Base-by-base conservation (phyloP, 2,797 vertebrate species). In the Ptychadena robeensis region DNA sequence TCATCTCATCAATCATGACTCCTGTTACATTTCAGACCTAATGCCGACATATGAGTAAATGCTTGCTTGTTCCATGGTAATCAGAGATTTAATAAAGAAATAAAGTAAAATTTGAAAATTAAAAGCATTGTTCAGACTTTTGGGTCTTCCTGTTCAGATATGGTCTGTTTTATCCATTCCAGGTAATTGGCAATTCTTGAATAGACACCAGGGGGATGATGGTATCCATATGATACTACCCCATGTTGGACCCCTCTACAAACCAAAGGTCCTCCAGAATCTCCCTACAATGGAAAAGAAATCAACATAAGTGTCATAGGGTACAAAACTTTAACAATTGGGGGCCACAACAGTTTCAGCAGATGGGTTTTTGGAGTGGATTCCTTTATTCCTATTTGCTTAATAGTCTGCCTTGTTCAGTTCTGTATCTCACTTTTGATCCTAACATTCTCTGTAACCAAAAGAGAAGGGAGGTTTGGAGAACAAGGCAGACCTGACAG, bases 191-290 rank as follows among this genome's bases (percentile, higher is more conserved):
- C 72, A 65, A 85, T 78, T 69, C 78, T 85, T 57, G 78, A 28
- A 73, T 85, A 85, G 12, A 85, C 72, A 37, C 83, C 83, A 38
- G 83, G 83, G 9, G 83, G 83, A 12, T 80, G 71, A 35, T 85
- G 0, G 35, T 31, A 85, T 66, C 83, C 83, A 40, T 80, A 85
- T n/a, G 83, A 85, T 15, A 81, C 78, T 38, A 85, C 30, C n/a
- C 83, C 83, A 75, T 70, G 72, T 40, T 80, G 18, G 14, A 31
- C 37, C 15, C 37, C 57, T 31, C 34, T 27, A 27, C 83, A 85
- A 28, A 85, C 14, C 18, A 85, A 57, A 4, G 83, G 83, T 6
- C 83, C 83, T 0, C 83, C 83, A 27, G 83, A 85, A 27, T 85
- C 83, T 31, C 83, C 83, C 83, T 85, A 40, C 0, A 65, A 80